phyloP scores from a whole-genome alignment of 2,888 invertebrate genomes.

The Drosophila stalkeri region DNA sequence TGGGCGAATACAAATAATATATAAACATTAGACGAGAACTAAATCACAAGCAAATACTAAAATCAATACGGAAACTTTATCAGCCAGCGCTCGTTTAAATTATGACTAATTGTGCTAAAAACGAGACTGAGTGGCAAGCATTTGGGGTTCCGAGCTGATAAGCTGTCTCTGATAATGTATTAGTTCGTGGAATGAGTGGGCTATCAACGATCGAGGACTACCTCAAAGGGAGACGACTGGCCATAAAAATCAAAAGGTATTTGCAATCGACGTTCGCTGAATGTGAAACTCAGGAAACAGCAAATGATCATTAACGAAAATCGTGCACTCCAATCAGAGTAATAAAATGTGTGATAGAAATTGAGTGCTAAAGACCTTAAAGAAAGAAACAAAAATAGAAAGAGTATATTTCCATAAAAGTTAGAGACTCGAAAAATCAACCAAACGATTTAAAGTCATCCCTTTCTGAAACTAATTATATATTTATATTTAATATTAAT shows the following conservation, averaged over 20 bases:
- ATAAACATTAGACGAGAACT: slow-evolving; percentile 32
- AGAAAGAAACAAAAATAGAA: not conserved
- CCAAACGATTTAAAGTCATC: too few relatives aligned
- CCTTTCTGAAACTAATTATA: too few relatives aligned
- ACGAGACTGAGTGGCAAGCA: slow-evolving; percentile 62
- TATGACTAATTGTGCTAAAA: slow-evolving; percentile 82
- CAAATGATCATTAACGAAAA: not conserved
- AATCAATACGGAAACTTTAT: slow-evolving; percentile 76
- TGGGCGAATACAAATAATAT: slow-evolving; percentile 25
- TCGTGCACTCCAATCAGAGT: not conserved
- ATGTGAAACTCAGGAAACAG: not conserved
- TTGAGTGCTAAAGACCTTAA: not conserved
- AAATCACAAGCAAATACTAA: slow-evolving; percentile 69
- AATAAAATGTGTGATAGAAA: not conserved
- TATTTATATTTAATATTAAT: too few relatives aligned
- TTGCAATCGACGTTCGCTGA: too few relatives aligned
- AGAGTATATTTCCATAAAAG: not conserved
- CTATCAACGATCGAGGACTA: slow-evolving; percentile 28
- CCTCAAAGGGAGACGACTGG: slow-evolving; percentile 22
- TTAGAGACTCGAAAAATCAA: not conserved
- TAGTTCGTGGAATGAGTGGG: slow-evolving; percentile 6
- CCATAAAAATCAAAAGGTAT: not conserved
- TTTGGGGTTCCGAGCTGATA: slow-evolving; percentile 63
- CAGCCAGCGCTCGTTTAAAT: slow-evolving; percentile 69
- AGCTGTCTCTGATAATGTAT: slow-evolving; percentile 44